Evolutionary conservation across 2,888 invertebrate genomes (phyloP), one percentile per base, ranked within the genome.

Genomic region (Chymomyza procnemis): DNA sequence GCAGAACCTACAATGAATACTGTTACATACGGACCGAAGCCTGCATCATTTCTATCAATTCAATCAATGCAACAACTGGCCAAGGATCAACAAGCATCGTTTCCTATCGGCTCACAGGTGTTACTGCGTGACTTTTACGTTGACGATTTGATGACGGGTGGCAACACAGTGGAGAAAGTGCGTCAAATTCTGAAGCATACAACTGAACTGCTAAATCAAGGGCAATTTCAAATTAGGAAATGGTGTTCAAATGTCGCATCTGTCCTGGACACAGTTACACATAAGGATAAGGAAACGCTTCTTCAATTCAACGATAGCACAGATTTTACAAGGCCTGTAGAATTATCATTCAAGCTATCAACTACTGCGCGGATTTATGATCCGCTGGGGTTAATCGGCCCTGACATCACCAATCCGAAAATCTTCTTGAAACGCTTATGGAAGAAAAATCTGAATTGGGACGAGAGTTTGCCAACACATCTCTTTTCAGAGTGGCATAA

Each of bases 141-240:
- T 3, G 75, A 77, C 22, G 74, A 77, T 68, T 14, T 74, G 9
- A 41, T 76, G 2, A 66, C 70, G 26, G 73, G 66, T 5, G 67
- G 55, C 1, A 52, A 67, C 54, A 61, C 65, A 8, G 34, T 56
- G 19, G 56, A 67, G 16, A 67, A 73, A 52, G 61, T 67, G 47
- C 1, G 59, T 14, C 46, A 54, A 54, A 64, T 71, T 5, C 46
- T 61, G n/a, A 52, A 59, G 22, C 66, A 68, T 59, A 22, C 70
- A 4, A 59, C 22, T 9, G 34, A 34, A 19, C 26, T 61, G 16
- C 58, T 70, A 22, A 48, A 21, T 2, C 41, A 56, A 58, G 57
- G 58, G 9, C 19, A 70, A n/a, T n/a, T n/a, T n/a, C n/a, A n/a
- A n/a, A n/a, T n/a, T 74, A 66, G 67, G n/a, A n/a, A n/a, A n/a